Percentiles rank a stretch among this genome's conserved stretches.
Conservation (phyloP, 2,113 vertebrate genomes). For the Collichthys lucidus region DNA sequence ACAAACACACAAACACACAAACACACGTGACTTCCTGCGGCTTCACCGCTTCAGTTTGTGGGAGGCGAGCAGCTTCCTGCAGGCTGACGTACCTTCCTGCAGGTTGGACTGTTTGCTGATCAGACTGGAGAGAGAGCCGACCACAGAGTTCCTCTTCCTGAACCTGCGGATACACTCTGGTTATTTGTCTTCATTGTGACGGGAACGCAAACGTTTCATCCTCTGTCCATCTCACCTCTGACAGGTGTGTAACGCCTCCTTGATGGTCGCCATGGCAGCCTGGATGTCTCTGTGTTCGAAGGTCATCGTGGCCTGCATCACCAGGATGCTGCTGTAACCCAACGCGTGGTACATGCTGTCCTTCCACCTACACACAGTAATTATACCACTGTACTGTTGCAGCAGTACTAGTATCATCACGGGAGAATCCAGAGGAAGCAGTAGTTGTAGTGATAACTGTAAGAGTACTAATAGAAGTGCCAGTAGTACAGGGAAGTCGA, state of each 20-base stretch:
- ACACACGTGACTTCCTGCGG: not conserved
- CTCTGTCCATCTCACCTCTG: slow-evolving; percentile 86
- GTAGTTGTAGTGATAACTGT: not conserved
- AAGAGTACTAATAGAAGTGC: not conserved
- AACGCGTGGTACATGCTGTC: slow-evolving; percentile 96
- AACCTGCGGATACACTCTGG: slow-evolving; percentile 83
- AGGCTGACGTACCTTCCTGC: slow-evolving; percentile 87
- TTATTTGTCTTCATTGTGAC: no score
- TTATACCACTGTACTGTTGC: not conserved
- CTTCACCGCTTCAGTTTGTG: not conserved
- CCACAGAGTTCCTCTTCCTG: slow-evolving; percentile 91
- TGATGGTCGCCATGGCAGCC: slow-evolving; percentile 92
- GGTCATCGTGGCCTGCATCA: slow-evolving; percentile 97
- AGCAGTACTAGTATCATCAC: no score
- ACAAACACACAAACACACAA: slow-evolving; percentile 3
- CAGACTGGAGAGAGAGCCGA: slow-evolving; percentile 92
- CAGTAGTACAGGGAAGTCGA: no score
- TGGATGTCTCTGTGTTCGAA: slow-evolving; percentile 97
- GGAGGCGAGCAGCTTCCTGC: not conserved
- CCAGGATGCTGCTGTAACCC: slow-evolving; percentile 97
- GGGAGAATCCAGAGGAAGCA: no score
- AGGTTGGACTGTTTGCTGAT: slow-evolving; percentile 90
- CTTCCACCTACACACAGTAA: slow-evolving; percentile 58
- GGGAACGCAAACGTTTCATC: not conserved
- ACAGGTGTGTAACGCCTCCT: slow-evolving; percentile 94